Evolutionary conservation across 2,797 vertebrate genomes (phyloP).

Genomic region (Phataginus tetradactyla): DNA sequence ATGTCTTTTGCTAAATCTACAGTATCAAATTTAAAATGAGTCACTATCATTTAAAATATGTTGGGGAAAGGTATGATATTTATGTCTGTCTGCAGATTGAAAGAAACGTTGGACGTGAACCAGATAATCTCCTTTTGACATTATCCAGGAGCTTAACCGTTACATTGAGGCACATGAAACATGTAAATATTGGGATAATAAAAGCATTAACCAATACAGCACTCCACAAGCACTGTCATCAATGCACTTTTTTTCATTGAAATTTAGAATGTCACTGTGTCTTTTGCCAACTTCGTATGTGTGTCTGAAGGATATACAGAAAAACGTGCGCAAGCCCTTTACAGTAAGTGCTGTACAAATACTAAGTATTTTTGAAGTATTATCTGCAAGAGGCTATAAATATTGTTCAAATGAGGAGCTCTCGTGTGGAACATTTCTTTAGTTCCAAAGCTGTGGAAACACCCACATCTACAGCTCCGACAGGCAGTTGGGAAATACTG

Average conservation of each 20-base stretch:
- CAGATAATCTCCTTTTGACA: conserved; percentile 43
- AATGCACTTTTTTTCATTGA: neutral
- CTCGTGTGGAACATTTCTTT: conserved; percentile 28
- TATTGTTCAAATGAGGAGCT: neutral
- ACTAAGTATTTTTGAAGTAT: conserved; percentile 17
- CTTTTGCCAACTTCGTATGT: neutral
- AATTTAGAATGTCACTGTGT: neutral
- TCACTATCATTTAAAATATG: neutral
- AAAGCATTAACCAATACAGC: conserved; percentile 18
- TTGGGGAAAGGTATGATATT: neutral
- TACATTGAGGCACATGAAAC: conserved; percentile 27
- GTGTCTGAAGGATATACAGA: neutral
- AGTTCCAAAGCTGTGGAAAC: conserved; percentile 40
- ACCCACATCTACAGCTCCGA: conserved; percentile 22
- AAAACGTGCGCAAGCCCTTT: neutral
- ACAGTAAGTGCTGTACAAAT: conserved; percentile 44
- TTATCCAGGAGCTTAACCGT: conserved; percentile 13
- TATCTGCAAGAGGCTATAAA: conserved; percentile 53
- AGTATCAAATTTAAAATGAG: conserved; percentile 6
- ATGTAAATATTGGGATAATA: conserved; percentile 33
- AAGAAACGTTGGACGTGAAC: neutral
- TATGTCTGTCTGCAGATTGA: conserved; percentile 39
- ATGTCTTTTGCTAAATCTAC: conserved; percentile 16
- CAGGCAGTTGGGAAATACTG: neutral
- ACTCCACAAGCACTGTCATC: neutral